These are phyloP conservation scores for Drosophila obscura DNA, from an alignment of 1,140 invertebrate species.

Conservation along the genomic window DNA sequence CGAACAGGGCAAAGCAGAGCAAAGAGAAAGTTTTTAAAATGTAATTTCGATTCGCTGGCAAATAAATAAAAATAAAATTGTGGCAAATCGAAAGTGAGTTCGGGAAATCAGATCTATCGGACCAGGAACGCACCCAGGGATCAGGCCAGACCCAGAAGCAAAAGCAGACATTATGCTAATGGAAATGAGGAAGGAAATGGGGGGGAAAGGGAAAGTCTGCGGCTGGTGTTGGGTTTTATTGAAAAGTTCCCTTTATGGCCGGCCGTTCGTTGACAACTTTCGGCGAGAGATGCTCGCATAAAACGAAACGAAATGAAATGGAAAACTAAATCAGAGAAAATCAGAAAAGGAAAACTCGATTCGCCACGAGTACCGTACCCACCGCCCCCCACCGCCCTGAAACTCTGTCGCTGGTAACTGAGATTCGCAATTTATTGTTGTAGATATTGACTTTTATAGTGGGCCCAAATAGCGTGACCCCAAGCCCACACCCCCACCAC, in stretches of 20 bases:
- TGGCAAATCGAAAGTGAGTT: slow-evolving; percentile 63
- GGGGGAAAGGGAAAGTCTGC: slow-evolving; percentile 25
- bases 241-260: slow-evolving; percentile 56
- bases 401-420: slow-evolving; percentile 45
- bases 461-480: slow-evolving; percentile 15
- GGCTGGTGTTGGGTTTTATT: slow-evolving; percentile 68
- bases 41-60: slow-evolving; percentile 60
- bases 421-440: slow-evolving; percentile 74
- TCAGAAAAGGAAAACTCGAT: slow-evolving; percentile 33
- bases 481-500: neutral
- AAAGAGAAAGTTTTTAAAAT: slow-evolving; percentile 73
- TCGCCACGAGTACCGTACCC: slow-evolving; percentile 46
- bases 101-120: slow-evolving; percentile 51
- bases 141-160: slow-evolving; percentile 5
- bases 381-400: neutral
- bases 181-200: slow-evolving; percentile 38
- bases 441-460: slow-evolving; percentile 83
- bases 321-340: slow-evolving; percentile 62
- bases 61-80: slow-evolving; percentile 82
- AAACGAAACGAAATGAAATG: slow-evolving; percentile 81
- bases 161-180: slow-evolving; percentile 74
- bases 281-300: slow-evolving; percentile 60
- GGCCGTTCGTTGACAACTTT: slow-evolving; percentile 75
- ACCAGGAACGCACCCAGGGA: slow-evolving; percentile 2
- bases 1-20: too few species aligned